Evolutionary conservation across 1,140 invertebrate species (phyloP), one percentile per base, ranked within the genome.

Genomic region (Dufourea novaeangliae): DNA sequence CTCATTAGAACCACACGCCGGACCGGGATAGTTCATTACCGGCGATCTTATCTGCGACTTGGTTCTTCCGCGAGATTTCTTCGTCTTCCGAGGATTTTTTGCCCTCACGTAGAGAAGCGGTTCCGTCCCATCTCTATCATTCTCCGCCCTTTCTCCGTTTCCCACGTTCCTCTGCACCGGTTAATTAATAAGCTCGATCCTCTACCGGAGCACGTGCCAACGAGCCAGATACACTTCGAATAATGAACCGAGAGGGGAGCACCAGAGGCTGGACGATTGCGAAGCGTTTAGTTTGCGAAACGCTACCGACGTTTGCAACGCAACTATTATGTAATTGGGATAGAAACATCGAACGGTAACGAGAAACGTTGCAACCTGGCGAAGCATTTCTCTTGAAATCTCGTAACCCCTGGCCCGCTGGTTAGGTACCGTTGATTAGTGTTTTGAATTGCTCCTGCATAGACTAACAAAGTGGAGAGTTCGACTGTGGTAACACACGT

Each of bases 11-110:
- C 59, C 80, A 52, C 80, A 52, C 52, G 56, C 78, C 75, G 63
- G 67, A 68, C 29, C 29, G 41, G 73, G 70, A 77, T 87, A 82
- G 83, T 87, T 87, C 85, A 84, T 87, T 87, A 86, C 80, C 57
- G 25, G 39, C 69, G 73, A 86, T 86, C 78, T 83, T 86, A 86
- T 86, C 84, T 63, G 32, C 41, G 66, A 54, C 71, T 62, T 61
- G n/a, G 80, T 81, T 87, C 83, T 70, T 83, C 81, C 77, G 59
- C 80, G 46, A 57, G 56, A 41, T 34, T 27, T 20, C 37, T 75
- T n/a, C 37, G 67, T n/a, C 62, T 52, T 59, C 34, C 54, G n/a
- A 14, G n/a, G 17, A n/a, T 0, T 46, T 46, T 46, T 54, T 34
- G 27, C 50, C 22, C 22, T 20, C 46, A 4, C 0, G 2, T 29